Evolutionary conservation across 1,140 invertebrate species (phyloP).

Genomic region (Globodera ellingtonae): DNA sequence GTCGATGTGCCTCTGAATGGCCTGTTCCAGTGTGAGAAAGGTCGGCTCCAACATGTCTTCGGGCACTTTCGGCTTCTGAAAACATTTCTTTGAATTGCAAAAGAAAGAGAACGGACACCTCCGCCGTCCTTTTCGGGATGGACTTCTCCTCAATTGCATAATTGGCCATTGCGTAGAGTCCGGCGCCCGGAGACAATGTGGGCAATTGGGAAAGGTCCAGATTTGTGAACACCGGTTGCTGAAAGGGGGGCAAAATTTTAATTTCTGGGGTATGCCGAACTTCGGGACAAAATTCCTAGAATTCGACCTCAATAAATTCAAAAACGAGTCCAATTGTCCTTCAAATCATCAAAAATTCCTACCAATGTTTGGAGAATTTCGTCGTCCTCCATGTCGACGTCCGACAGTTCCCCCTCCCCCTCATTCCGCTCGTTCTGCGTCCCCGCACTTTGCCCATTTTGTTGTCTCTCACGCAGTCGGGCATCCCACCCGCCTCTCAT

Average conservation of each 20-base stretch:
- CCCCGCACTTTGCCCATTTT: neutral
- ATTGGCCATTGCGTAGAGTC: constrained; percentile 37
- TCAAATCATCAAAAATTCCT: neutral
- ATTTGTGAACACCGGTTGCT: constrained; percentile 30
- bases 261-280: too few species aligned
- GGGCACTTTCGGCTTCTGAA: constrained; percentile 12
- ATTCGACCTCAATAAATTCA: too few species aligned
- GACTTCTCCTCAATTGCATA: constrained; percentile 38
- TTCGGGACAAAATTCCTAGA: too few species aligned
- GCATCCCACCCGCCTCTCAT: neutral
- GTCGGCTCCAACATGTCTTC: constrained; percentile 30
- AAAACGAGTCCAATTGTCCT: too few species aligned
- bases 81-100: neutral
- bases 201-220: constrained; percentile 34
- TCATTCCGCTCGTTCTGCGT: neutral
- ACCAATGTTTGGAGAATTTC: neutral
- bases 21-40: constrained; percentile 20
- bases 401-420: neutral
- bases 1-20: constrained; percentile 13
- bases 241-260: neutral
- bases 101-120: neutral
- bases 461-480: neutral
- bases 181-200: constrained; percentile 26
- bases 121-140: constrained; percentile 16
- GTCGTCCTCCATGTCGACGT: neutral